Conservation (phyloP, 2,113 vertebrate genomes). For the Phylloscopus trochiloides region DNA sequence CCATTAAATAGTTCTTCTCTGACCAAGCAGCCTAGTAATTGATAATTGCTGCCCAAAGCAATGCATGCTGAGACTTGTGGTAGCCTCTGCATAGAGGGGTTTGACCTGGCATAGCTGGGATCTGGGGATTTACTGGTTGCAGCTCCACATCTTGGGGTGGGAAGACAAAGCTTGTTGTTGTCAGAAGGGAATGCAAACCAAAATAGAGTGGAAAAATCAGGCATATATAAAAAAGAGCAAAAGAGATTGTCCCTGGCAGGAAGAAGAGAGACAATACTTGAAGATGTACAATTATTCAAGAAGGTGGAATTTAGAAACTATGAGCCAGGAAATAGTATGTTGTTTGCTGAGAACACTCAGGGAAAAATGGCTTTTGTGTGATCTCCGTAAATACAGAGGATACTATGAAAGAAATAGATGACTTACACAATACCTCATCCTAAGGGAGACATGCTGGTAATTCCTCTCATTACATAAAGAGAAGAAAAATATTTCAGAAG, state of each 20-base stretch:
- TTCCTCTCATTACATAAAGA: not conserved
- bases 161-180: not conserved
- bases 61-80: not conserved
- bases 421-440: not conserved
- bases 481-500: not conserved
- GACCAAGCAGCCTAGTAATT: not conserved
- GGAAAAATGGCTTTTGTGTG: not conserved
- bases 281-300: not conserved
- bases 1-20: not conserved
- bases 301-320: not conserved
- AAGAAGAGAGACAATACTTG: not conserved
- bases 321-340: not conserved
- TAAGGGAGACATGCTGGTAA: not conserved
- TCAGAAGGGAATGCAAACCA: not conserved
- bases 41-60: not conserved
- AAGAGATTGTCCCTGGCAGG: not conserved
- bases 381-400: not conserved
- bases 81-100: not conserved
- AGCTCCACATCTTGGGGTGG: not conserved
- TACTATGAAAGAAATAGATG: not conserved
- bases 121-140: not conserved
- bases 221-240: fast-evolving
- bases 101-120: not conserved
- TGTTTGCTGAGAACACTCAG: not conserved
- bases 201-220: not conserved